These are phyloP conservation scores for Leiothrix lutea DNA, from an alignment of 2,113 vertebrate genomes.

Conservation along the genomic window DNA sequence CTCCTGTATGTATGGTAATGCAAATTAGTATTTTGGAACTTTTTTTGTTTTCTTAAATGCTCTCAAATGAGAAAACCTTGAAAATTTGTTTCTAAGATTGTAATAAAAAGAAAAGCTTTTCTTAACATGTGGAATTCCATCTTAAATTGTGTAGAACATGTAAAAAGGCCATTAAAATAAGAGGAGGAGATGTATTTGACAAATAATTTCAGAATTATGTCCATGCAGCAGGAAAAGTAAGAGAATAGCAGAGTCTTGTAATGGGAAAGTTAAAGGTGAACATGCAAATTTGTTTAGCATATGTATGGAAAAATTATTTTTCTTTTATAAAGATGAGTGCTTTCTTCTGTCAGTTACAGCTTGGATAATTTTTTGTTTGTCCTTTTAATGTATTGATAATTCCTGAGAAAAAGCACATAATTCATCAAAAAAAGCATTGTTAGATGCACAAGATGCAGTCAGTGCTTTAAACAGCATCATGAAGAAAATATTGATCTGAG, in stretches of 20 bases:
- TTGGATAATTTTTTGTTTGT: neutral
- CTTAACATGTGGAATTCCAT: neutral
- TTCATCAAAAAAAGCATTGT: fast-evolving
- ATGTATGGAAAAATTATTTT: neutral
- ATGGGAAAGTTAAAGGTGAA: neutral
- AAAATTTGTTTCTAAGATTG: neutral
- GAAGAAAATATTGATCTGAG: neutral
- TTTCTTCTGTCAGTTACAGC: neutral
- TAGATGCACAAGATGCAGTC: neutral
- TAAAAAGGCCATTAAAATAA: neutral
- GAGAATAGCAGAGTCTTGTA: neutral
- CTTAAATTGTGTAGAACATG: neutral
- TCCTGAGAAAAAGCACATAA: neutral
- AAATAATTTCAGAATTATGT: neutral
- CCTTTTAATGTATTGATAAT: neutral
- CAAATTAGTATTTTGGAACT: neutral
- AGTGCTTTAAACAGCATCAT: neutral
- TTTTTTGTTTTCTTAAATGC: neutral
- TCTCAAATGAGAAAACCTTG: neutral
- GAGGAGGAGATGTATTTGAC: neutral
- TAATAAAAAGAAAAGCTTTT: neutral
- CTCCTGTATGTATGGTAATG: neutral
- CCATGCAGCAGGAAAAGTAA: neutral
- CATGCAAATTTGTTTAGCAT: neutral
- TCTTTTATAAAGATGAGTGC: neutral